Base-by-base conservation (phyloP, 1,140 invertebrate species). In the Pseudomyrmex sp. region DNA sequence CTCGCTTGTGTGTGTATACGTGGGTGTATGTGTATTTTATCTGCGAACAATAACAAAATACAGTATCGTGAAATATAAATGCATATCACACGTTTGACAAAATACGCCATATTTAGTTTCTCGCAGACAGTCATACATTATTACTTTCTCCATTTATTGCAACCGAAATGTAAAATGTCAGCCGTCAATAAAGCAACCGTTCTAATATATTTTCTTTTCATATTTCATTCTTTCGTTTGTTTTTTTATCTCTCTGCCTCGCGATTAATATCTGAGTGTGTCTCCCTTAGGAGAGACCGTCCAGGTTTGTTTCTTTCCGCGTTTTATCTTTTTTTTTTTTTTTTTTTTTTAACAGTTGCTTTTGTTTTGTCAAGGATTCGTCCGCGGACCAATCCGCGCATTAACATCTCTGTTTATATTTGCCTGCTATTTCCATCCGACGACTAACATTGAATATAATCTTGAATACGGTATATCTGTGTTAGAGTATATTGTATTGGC, bases 371-470 rank as follows among this genome's bases (percentile, higher is more conserved):
- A 70, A 79, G 52, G n/a, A 80, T 72, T 80, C 35, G 5, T 13
- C 44, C 58, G 26, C 12, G 3, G 9, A 35, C 35, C 35, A 35
- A 35, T 3, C 20, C n/a, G 26, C 10, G 23, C 12, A 59, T 80
- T 50, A 80, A 80, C 46, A 59, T 80, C 75, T 68, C 23, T 48
- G 15, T 59, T 80, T 80, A 80, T 35, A 35, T 80, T 72, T 70
- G n/a, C 12, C 15, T 35, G 35, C 35, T 50, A 59, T 70, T 70
- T 70, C 35, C 65, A 69, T 70, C 15, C 48, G 23, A 70, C 44
- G 13, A 35, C 12, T 26, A 79, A 70, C 20, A 59, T 59, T 70
- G 54, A 70, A 80, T 79, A 13, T 70, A 80, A 50, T 70, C 54
- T 70, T 2, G n/a, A 7, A 48, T 80, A 80, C 12, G 35, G 48